A percentile compares a stretch with the other conserved stretches of the same genome.
These are phyloP conservation scores for Trididemnum nubilum DNA, from an alignment of 23 tunicate genomes.

Conservation along the genomic window DNA sequence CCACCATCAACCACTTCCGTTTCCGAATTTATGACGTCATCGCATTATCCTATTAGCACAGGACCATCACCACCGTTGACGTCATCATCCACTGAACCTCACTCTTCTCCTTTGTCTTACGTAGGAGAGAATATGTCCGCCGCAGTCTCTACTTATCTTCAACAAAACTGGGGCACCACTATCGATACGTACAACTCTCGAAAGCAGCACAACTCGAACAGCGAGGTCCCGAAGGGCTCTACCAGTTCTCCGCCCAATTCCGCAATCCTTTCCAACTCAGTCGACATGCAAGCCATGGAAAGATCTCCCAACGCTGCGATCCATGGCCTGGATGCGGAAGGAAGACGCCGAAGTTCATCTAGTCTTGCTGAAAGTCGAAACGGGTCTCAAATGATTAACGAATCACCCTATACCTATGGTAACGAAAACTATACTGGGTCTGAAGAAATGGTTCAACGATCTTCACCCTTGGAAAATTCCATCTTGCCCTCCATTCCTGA, in stretches of 20 bases:
- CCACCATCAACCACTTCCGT: not conserved
- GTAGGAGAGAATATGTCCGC: constrained; percentile 44
- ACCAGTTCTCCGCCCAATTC: constrained; percentile 24
- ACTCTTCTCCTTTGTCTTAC: not conserved
- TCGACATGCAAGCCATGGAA: constrained; percentile 5
- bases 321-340: not conserved
- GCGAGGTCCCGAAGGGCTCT: not conserved
- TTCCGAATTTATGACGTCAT: constrained; percentile 67
- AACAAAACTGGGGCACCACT: constrained; percentile 34
- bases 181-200: constrained; percentile 8
- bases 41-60: constrained; percentile 41
- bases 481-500: constrained; percentile 33
- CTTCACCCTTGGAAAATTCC: constrained; percentile 23
- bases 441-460: constrained; percentile 15
- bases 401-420: not conserved
- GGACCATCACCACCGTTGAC: constrained; percentile 39
- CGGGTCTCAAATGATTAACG: not conserved
- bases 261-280: not conserved
- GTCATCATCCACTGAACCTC: constrained; percentile 33
- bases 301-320: constrained; percentile 14
- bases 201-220: constrained; percentile 13
- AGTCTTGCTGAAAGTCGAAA: constrained; percentile 13
- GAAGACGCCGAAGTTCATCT: constrained; percentile 31
- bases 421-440: constrained; percentile 7
- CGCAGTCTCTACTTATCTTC: constrained; percentile 29